These are phyloP conservation scores for Chymomyza caudatula DNA, from an alignment of 2,888 invertebrate species.

Conservation along the genomic window DNA sequence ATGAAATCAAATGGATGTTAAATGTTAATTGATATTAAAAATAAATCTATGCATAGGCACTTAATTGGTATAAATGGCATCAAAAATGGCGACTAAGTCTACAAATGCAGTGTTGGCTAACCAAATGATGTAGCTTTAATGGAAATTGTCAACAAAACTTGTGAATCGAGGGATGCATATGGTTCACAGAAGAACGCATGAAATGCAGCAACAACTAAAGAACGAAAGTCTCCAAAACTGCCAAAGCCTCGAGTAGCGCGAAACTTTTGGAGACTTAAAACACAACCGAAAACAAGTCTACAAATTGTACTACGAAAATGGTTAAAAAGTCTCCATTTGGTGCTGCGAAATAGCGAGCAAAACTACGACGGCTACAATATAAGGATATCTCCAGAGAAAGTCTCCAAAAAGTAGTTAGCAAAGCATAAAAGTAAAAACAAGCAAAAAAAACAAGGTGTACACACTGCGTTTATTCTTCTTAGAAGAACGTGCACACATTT, in stretches of 20 bases:
- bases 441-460: not conserved
- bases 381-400: no score
- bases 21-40: conserved; percentile 11
- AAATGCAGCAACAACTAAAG: no score
- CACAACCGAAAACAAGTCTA: no score
- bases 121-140: not conserved
- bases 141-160: no score
- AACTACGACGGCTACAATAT: not conserved
- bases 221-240: no score
- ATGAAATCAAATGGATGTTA: conserved; percentile 12
- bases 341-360: not conserved
- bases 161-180: no score
- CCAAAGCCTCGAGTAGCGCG: no score
- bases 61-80: not conserved
- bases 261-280: no score
- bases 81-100: not conserved
- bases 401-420: no score
- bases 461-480: not conserved
- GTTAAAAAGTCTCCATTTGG: no score
- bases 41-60: not conserved
- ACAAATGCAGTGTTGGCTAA: not conserved
- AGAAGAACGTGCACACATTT: not conserved
- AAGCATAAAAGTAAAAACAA: not conserved
- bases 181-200: no score
- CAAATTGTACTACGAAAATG: no score